Evolutionary conservation across 2,113 vertebrate species (phyloP), one percentile per base, ranked within the genome.

Genomic region (Chaetorhynchus papuensis): DNA sequence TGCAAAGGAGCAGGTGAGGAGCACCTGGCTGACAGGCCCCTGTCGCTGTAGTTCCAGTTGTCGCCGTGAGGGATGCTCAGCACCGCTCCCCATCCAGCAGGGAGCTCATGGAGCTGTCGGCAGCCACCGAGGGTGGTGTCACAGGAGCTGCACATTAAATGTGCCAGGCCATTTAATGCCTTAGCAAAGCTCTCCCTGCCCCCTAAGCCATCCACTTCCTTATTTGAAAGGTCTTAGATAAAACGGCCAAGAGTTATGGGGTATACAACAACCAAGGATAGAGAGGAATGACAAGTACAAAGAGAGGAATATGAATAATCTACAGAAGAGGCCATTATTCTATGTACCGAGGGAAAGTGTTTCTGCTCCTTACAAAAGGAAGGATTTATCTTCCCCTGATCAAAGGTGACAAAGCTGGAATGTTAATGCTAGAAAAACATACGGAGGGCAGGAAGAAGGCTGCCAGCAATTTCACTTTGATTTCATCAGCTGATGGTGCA

Each of bases 281-380:
- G 0, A 69, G 61, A 87, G 83, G 57, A 96, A 79, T 80, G 95
- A 96, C 96, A 97, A 92, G 92, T 66, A 92, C 45, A 89, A 83
- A 96, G 87, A 95, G 79, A 87, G 41, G 78, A 86, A 93, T 91
- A 91, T 96, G 94, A 97, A 83, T 96, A 94, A 96, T 86, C 52
- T n/a, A 81, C 61, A 82, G 86, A 85, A 52, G 81, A 93, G 75
- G 75, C 87, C 78, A 85, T 96, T 95, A 96, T 63, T 96, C 85
- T 89, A 4, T 64, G 79, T 91, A 77, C 90, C 18, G 24, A 87
- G 83, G 93, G 92, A 94, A 96, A 96, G 74, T 37, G 87, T 85
- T 96, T 88, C 93, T 87, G 94, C 93, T 96, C 87, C 89, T 82
- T 89, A 85, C 65, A 94, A 97, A 97, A 94, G 95, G 92, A 60